Base-by-base conservation (phyloP, 2,113 vertebrate species). In the Piaya cayana region DNA sequence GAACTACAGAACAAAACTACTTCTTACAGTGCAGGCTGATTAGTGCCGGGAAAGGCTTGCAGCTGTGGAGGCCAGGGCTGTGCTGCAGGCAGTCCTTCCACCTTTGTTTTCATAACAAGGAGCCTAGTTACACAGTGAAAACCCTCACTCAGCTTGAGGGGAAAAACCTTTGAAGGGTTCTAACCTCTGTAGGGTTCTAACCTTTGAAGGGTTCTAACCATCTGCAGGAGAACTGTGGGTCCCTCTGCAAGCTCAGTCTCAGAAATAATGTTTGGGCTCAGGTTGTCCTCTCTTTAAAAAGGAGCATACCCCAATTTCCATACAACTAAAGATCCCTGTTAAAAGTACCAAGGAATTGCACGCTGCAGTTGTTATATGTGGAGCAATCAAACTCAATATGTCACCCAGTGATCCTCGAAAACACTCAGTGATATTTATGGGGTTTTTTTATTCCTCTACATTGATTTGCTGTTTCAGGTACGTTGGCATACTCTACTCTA, bases 401-500 rank as follows among this genome's bases (percentile, higher is more conserved):
- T 95, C 83, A 45, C 17, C 27, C 36, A 69, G 22, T 42, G 42
- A 78, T 71, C 82, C 18, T 79, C 1, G 9, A 8, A 80, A 75
- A 77, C 15, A 65, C 5, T 79, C 21, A 30, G 49, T 53, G 20
- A 26, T 84, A 60, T 71, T 78, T 95, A 39, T 50, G 69, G 42
- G 47, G 9, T 49, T 0, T 27, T 79, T 87, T 81, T 39, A n/a
- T n/a, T 34, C 45, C 8, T 15, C 22, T 59, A 9, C n/a, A 82
- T 55, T 82, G 29, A 72, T 74, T 76, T 96, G 87, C 65, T 96
- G 30, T 95, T 95, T 95, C 94, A 96, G 91, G 92, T 93, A 88
- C 90, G 85, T 42, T 95, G 92, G 62, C 79, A 88, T 36, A 65
- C 39, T 77, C 15, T 69, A 22, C 39, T 77, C 15, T 69, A 23